Evolutionary conservation across 2,797 vertebrate genomes (phyloP).

Genomic region (Chloroceryle inda): DNA sequence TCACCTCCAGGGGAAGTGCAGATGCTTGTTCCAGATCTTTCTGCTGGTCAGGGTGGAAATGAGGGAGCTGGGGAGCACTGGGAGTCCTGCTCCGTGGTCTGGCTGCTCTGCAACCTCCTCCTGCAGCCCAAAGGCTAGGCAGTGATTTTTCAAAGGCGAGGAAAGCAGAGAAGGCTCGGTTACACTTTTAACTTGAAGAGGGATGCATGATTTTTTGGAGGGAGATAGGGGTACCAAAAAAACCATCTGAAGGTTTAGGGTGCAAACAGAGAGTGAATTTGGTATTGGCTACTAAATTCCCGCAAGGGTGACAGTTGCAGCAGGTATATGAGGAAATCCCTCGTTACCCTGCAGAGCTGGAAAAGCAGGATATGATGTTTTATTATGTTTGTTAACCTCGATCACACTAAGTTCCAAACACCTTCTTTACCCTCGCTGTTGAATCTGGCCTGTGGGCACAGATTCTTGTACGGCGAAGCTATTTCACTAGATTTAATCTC

Average conservation of each 20-base stretch:
- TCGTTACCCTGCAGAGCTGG: constrained; percentile 61
- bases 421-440: constrained; percentile 26
- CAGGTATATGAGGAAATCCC: constrained; percentile 60
- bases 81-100: background rate
- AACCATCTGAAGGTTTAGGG: background rate
- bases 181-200: background rate
- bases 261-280: background rate
- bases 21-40: background rate
- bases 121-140: background rate
- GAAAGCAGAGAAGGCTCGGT: background rate
- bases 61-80: accelerated
- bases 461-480: constrained; percentile 52
- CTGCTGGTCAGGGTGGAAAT: background rate
- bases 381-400: constrained; percentile 60
- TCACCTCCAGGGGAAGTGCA: background rate
- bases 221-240: background rate
- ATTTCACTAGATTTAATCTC: constrained; percentile 69
- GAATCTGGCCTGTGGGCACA: constrained; percentile 62
- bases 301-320: constrained; percentile 41
- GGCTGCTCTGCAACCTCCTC: background rate
- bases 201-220: background rate
- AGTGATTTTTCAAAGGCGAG: background rate
- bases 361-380: constrained; percentile 54
- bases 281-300: background rate
- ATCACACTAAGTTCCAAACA: constrained; percentile 58